Evolutionary conservation across 2,888 invertebrate species (phyloP).

Genomic region (Nymphalis c-album): DNA sequence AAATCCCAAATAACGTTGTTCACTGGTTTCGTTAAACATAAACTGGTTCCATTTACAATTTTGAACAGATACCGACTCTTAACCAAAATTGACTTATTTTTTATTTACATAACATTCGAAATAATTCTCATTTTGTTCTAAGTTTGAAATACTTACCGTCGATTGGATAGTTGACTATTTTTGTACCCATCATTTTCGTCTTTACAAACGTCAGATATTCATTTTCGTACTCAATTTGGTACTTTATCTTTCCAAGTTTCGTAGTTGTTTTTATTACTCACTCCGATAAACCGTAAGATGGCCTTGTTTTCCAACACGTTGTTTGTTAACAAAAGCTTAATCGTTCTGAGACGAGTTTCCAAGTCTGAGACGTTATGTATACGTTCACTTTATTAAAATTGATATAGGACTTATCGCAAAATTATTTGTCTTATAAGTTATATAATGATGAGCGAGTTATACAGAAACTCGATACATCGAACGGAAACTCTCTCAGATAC

Average conservation of each 20-base stretch:
- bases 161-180: constrained; percentile 13
- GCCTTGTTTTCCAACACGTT: constrained; percentile 23
- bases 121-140: constrained; percentile 3
- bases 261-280: constrained; percentile 25
- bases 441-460: background rate
- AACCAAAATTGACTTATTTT: no score
- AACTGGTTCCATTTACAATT: no score
- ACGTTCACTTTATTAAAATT: constrained; percentile 1
- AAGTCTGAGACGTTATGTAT: constrained; percentile 5
- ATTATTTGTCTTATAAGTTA: no score
- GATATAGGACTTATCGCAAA: no score
- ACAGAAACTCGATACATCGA: background rate
- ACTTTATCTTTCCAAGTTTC: constrained; percentile 25
- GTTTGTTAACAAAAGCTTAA: constrained; percentile 25
- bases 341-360: constrained; percentile 4
- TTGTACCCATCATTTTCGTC: constrained; percentile 5
- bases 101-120: background rate
- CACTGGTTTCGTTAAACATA: no score
- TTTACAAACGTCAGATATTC: constrained; percentile 23
- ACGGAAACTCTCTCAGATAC: background rate
- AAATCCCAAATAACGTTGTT: no score
- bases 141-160: constrained; percentile 3
- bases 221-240: constrained; percentile 27
- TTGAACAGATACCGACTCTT: no score
- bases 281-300: constrained; percentile 24